Evolutionary conservation across 2,888 invertebrate genomes (phyloP), one percentile per base, ranked within the genome.

Genomic region (Cataglyphis cursor): DNA sequence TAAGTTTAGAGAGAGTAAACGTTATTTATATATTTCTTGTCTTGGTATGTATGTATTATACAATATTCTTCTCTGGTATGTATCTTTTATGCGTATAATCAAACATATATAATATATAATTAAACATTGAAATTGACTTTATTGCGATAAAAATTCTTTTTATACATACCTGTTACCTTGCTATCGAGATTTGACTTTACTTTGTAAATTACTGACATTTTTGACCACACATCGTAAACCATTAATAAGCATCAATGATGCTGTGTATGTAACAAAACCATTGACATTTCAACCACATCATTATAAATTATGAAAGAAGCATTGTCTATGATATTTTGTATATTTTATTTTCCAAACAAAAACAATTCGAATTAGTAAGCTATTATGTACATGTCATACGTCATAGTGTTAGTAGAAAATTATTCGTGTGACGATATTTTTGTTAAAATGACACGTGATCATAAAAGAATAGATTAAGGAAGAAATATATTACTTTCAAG

Each of bases 391-490:
- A n/a, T n/a, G 12, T 44, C 28, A 44, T 4, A 10, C 31, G 8
- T 41, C 12, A 15, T n/a, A 75, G 38, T 62, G 21, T 35, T 65
- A 75, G 41, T 28, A 3, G 12, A n/a, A 66, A 66, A n/a, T 66
- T 66, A 54, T 4, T 54, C 18, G 0, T 1, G 15, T 8, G 10
- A 38, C 6, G 9, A 28, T 57, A 28, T 28, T 76, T 51, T 64
- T 9, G 8, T n/a, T 65, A 12, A 65, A 54, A 38, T 6, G 18
- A 61, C 10, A 62, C 18, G 18, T 31, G 3, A 65, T 65, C 5
- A 12, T 24, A 24, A 75, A 28, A 28, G 2, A 64, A 51, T 51
- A 31, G 8, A 35, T 24, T 0, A n/a, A 1, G 9, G 5, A 28
- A 41, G 0, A 51, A 24, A 24, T 28, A n/a, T 15, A 28, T 66